Evolutionary conservation across 2,113 vertebrate genomes (phyloP), one percentile per base, ranked within the genome.

Genomic region (Nycticebus coucang): DNA sequence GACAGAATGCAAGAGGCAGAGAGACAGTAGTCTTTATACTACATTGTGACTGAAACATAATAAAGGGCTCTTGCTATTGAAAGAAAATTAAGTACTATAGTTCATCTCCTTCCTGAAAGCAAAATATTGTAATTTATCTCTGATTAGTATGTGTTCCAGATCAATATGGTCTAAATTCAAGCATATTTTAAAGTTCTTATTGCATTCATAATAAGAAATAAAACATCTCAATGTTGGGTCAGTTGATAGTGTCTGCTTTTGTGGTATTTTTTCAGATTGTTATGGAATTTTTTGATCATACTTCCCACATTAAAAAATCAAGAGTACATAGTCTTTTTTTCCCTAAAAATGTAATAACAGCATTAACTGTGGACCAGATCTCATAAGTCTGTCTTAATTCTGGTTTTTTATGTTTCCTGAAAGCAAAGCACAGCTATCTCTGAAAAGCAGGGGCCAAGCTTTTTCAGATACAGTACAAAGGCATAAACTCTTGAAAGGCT

Each of bases 51-150:
- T 60, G 24, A 90, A 50, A 26, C 1, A 13, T 18, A 41, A 50
- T 7, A 55, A 84, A 90, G 35, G 64, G 7, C 41, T 92, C 87
- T 87, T 82, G 50, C 64, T 87, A 45, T 1, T 7, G 57, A 59
- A 68, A 33, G 53, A 55, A 84, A 78, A 83, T 83, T 33, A 84
- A 74, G 30, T 30, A 64, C 74, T 77, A 18, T 11, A 79, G 55
- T 75, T 13, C 3, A 60, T 75, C 94, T 93, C 64, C 93, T 89
- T 66, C 83, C 79, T 69, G 13, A 74, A 89, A 97, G 84, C 6
- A 95, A 28, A 78, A 62, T 37, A 66, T 1, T 60, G 13, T 53
- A 78, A 60, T 80, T 89, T 30, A 68, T 33, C 50, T 68, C 21
- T 45, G 28, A 74, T 37, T 7, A 18, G 35, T 92, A 37, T 82